phyloP scores from a whole-genome alignment of 2,113 vertebrate genomes.

The Apteryx owenii region DNA sequence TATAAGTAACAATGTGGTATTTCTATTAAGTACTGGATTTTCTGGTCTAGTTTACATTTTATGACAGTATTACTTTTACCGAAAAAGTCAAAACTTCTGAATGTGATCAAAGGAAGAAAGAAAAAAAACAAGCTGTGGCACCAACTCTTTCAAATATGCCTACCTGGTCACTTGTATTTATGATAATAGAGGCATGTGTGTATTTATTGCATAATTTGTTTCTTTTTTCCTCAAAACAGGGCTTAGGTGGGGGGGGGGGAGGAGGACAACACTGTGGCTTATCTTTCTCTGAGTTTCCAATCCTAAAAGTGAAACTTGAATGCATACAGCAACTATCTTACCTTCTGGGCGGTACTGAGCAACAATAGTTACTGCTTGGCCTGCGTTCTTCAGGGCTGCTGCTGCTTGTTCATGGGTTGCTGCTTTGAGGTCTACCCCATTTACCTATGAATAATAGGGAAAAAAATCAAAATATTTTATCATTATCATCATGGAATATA shows the following conservation, averaged over 20 bases:
- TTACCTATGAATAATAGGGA: conserved; percentile 83
- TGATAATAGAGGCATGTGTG: neutral
- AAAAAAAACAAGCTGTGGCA: neutral
- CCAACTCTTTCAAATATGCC: neutral
- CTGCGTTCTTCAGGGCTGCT: conserved; percentile 93
- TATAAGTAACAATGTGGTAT: rapidly evolving
- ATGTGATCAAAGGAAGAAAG: neutral
- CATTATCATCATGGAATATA: neutral
- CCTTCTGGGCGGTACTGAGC: conserved; percentile 97
- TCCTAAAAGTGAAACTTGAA: neutral
- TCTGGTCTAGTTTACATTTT: neutral
- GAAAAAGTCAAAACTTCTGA: neutral
- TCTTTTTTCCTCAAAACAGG: neutral
- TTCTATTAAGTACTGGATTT: neutral
- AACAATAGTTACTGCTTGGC: conserved; percentile 94
- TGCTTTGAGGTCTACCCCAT: conserved; percentile 91
- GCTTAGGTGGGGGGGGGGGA: neutral
- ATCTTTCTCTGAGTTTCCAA: neutral
- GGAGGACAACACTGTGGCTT: neutral
- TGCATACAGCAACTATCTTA: conserved; percentile 58
- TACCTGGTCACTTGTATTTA: neutral
- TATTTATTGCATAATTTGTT: neutral
- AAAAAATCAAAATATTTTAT: conserved; percentile 7
- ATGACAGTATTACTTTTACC: neutral
- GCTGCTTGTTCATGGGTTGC: conserved; percentile 97